phyloP scores from a whole-genome alignment of 1,140 invertebrate genomes.

The Dendroctonus ponderosae region DNA sequence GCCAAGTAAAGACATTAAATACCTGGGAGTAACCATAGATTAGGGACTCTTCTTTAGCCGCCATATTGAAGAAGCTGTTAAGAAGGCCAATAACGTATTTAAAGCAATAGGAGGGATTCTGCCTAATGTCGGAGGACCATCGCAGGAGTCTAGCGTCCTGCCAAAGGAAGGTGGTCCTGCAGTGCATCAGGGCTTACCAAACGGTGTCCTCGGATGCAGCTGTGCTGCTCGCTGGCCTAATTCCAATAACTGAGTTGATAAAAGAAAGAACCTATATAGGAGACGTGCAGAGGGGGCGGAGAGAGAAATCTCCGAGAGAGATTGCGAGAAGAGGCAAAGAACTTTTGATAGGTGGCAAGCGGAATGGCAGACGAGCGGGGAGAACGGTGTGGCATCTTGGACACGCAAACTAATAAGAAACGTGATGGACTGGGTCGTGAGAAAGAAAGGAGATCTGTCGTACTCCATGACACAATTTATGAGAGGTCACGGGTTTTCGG shows the following conservation, averaged over 20 bases:
- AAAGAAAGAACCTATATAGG: too few relatives aligned
- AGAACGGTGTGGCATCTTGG: too few relatives aligned
- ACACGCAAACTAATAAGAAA: too few relatives aligned
- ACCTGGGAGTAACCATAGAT: slow-evolving; percentile 27
- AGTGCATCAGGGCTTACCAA: background rate
- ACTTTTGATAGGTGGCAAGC: too few relatives aligned
- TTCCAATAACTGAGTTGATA: background rate
- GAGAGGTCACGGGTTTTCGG: too few relatives aligned
- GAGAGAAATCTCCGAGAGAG: too few relatives aligned
- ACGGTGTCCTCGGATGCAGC: background rate
- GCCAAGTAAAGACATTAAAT: slow-evolving; percentile 22
- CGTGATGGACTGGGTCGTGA: too few relatives aligned
- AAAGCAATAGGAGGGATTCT: slow-evolving; percentile 8
- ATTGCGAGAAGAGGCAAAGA: too few relatives aligned
- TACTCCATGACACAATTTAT: too few relatives aligned
- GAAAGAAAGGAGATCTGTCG: too few relatives aligned
- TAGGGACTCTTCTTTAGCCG: slow-evolving; percentile 2
- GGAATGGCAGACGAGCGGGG: too few relatives aligned
- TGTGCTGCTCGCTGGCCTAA: background rate
- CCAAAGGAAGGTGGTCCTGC: background rate
- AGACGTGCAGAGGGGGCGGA: too few relatives aligned
- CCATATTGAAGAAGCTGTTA: slow-evolving; percentile 1
- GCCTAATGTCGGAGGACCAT: slow-evolving; percentile 29
- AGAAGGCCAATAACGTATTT: slow-evolving; percentile 18
- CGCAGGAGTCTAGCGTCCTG: background rate